phyloP scores from a whole-genome alignment of 2,888 invertebrate species.

The Poecilobothrus nobilitatus region DNA sequence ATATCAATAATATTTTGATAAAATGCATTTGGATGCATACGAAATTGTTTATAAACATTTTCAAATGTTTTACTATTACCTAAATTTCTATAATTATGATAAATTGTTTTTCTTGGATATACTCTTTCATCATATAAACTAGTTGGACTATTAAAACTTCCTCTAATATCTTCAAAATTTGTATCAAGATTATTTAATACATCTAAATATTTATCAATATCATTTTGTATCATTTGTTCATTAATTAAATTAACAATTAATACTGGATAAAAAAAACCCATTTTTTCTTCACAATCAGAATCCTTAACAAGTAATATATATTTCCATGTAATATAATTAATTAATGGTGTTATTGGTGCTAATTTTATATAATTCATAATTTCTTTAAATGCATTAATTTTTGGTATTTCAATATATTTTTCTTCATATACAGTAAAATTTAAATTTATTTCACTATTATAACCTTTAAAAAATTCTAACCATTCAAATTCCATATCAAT shows the following conservation, averaged over 20 bases:
- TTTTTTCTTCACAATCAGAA: neutral
- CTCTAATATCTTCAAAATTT: neutral
- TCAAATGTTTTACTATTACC: slow-evolving; percentile 6
- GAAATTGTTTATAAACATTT: slow-evolving; percentile 1
- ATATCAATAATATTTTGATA: slow-evolving; percentile 4
- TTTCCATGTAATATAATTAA: slow-evolving; percentile 9
- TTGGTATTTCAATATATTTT: neutral
- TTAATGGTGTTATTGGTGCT: neutral
- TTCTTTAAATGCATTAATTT: slow-evolving; percentile 3
- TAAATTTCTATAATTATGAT: neutral
- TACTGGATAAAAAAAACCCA: neutral
- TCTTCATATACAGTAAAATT: neutral
- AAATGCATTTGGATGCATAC: neutral
- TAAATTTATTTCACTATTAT: neutral
- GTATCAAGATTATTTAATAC: slow-evolving; percentile 2
- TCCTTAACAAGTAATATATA: neutral
- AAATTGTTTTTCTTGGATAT: neutral
- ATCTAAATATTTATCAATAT: neutral
- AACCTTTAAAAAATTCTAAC: neutral
- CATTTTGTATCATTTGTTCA: slow-evolving; percentile 7
- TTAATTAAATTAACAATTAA: neutral
- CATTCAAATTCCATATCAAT: neutral
- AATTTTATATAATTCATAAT: neutral
- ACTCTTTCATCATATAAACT: slow-evolving; percentile 1
- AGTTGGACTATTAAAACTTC: neutral